Evolutionary conservation across 2,797 vertebrate species (phyloP), one percentile per base, ranked within the genome.

Genomic region (Diplodus puntazzo): DNA sequence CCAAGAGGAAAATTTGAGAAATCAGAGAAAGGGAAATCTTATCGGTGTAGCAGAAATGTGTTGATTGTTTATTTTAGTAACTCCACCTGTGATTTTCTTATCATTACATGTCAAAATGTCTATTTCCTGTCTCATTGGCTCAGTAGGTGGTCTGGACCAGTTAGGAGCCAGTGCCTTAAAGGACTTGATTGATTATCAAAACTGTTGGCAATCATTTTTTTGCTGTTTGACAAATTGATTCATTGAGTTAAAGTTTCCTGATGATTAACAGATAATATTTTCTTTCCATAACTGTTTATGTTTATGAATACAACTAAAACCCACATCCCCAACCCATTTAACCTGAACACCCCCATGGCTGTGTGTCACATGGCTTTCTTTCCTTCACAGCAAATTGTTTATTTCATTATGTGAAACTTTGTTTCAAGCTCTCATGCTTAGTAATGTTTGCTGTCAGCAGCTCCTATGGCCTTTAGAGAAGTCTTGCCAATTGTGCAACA

Each of bases 401-500:
- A 2, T 61, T 34, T 43, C 16, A 18, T 17, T 4, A 12, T 8
- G 0, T 48, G 18, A 6, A 17, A 17, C 1, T 11, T 46, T 11
- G 12, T 58, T 21, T 14, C 8, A 55, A 21, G 46, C 27, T 5
- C 17, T 16, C 18, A 27, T n/a, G 21, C 13, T 18, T 20, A 12
- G 7, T 30, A 21, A 7, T 5, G 5, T 30, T 20, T 1, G 17
- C 45, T 1, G n/a, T 92, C 80, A 95, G 80, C 95, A 96, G 73
- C 76, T 80, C 8, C 27, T 55, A 1, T 79, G 59, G 6, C 79
- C 80, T 43, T 20, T 48, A 69, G 88, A 86, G 80, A 96, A 96
- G 79, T 95, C 95, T 46, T 45, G 55, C 95, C 95, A 96, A 2
- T 85, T 80, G 0, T 20, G 34, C 53, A 92, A 60, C 69, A 96